A percentile compares a stretch with the other conserved stretches of the same genome.
Evolutionary conservation across 1,140 invertebrate genomes (phyloP).

Genomic region (Hylaeus anthracinus): DNA sequence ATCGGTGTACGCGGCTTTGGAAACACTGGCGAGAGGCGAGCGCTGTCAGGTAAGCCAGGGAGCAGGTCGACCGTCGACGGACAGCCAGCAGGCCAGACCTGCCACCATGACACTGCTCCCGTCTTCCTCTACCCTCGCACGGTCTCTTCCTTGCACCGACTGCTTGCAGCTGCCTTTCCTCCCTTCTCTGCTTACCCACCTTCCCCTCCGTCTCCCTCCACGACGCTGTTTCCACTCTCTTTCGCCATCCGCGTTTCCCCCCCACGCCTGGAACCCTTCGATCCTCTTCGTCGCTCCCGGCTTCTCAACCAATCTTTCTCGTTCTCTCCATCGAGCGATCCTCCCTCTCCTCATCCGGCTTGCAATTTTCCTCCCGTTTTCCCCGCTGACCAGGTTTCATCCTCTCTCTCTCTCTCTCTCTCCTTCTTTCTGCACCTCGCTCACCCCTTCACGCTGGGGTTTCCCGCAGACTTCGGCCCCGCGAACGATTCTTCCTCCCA

Average conservation of each 20-base stretch:
- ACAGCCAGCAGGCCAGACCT: slow-evolving; percentile 59
- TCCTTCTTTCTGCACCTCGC: neutral
- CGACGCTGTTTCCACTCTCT: neutral
- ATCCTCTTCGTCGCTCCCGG: neutral
- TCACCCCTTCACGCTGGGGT: neutral
- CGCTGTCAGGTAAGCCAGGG: slow-evolving; percentile 57
- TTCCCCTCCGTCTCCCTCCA: neutral
- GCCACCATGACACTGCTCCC: slow-evolving; percentile 55
- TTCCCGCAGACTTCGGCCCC: neutral
- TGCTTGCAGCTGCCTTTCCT: slow-evolving; percentile 29
- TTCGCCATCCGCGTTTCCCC: slow-evolving; percentile 1
- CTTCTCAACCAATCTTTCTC: neutral
- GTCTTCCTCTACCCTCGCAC: neutral
- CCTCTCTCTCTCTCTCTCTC: too few relatives aligned
- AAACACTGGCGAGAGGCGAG: slow-evolving; percentile 56
- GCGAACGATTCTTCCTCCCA: neutral
- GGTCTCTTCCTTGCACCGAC: slow-evolving; percentile 25
- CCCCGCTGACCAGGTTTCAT: neutral
- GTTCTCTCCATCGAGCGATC: neutral
- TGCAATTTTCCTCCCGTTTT: slow-evolving; percentile 19
- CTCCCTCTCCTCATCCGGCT: neutral
- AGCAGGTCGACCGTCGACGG: slow-evolving; percentile 63
- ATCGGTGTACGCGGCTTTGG: slow-evolving; percentile 61
- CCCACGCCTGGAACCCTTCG: neutral
- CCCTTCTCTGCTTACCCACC: neutral